phyloP scores from a whole-genome alignment of 2,797 vertebrate genomes.

The Pteronotus mesoamericanus region DNA sequence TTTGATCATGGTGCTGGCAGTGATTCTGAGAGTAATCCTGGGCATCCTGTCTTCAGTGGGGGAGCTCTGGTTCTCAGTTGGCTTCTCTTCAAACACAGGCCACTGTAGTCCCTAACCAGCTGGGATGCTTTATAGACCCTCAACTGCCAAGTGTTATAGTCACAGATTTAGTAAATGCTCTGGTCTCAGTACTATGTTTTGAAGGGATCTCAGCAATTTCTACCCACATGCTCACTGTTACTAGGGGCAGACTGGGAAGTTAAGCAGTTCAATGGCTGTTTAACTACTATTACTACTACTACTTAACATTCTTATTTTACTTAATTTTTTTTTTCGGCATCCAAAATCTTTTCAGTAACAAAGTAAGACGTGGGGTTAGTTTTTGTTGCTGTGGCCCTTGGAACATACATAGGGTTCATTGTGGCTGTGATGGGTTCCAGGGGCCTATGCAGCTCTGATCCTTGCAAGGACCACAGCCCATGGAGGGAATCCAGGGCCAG shows the following conservation, averaged over 20 bases:
- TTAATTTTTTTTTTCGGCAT: not conserved
- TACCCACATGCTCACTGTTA: not conserved
- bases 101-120: not conserved
- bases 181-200: not conserved
- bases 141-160: not conserved
- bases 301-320: not conserved
- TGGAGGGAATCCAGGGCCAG: not conserved
- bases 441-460: not conserved
- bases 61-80: not conserved
- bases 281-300: not conserved
- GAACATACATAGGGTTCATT: no score
- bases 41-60: not conserved
- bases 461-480: not conserved
- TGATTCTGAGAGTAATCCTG: not conserved
- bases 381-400: not conserved
- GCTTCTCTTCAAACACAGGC: not conserved
- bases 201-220: not conserved
- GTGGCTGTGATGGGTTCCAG: not conserved
- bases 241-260: not conserved
- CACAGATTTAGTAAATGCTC: not conserved
- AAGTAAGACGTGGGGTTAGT: not conserved
- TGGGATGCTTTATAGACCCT: not conserved
- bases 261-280: not conserved
- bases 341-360: not conserved
- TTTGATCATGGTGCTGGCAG: not conserved